Conservation (phyloP, 2,113 vertebrate species). For the Haemorhous mexicanus region DNA sequence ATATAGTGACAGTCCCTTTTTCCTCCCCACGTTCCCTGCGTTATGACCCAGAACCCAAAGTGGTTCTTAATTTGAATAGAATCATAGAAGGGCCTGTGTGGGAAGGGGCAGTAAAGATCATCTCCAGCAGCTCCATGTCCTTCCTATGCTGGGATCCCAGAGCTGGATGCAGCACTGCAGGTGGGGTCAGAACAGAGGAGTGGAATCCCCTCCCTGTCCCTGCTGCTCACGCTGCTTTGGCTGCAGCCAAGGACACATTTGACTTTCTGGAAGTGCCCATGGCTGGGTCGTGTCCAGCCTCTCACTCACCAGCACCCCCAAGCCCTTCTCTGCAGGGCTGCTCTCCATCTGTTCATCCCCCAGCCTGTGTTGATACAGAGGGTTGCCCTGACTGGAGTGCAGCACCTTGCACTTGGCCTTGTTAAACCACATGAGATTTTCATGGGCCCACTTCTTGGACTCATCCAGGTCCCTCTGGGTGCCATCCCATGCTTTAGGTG, state of each 20-base stretch:
- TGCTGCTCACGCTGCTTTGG: background rate
- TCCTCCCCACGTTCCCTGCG: background rate
- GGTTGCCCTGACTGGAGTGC: rapidly evolving
- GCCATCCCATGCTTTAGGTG: background rate
- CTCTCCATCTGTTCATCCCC: background rate
- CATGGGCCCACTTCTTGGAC: background rate
- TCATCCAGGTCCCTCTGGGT: background rate
- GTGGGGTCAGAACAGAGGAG: background rate
- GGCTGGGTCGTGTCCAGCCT: background rate
- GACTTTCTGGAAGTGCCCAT: background rate
- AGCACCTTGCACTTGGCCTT: background rate
- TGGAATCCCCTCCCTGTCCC: background rate
- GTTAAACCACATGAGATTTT: background rate
- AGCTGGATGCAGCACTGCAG: rapidly evolving
- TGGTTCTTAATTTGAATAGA: background rate
- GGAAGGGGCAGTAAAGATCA: background rate
- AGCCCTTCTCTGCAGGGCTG: rapidly evolving
- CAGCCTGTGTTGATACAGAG: rapidly evolving
- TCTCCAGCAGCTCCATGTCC: background rate
- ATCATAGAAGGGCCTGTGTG: background rate
- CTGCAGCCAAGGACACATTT: background rate
- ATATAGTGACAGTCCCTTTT: background rate
- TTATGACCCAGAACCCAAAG: background rate
- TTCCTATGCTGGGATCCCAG: background rate
- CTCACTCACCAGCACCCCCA: rapidly evolving